A percentile compares a stretch with the other conserved stretches of the same genome.
Conservation (phyloP, 2,888 invertebrate genomes). For the Erannis defoliaria region DNA sequence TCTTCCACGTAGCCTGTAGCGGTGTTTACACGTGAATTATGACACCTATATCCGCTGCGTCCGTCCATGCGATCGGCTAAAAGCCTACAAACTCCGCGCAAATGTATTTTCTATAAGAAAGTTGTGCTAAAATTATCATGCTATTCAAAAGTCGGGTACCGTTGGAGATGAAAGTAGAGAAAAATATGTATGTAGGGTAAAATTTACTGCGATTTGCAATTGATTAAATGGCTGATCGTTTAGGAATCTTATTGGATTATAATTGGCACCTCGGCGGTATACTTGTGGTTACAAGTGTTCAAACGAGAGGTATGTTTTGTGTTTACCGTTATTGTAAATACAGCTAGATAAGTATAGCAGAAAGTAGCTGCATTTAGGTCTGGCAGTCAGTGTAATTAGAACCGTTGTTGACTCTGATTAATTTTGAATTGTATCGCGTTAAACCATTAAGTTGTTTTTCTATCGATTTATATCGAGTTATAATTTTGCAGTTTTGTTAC, state of each 20-base stretch:
- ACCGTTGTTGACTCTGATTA: not conserved
- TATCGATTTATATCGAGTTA: too few species aligned
- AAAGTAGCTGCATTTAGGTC: slow-evolving; percentile 10
- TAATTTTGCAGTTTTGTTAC: too few species aligned
- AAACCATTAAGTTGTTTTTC: too few species aligned
- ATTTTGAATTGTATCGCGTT: too few species aligned
- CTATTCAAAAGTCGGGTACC: slow-evolving; percentile 58
- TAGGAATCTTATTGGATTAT: slow-evolving; percentile 72
- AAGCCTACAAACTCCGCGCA: slow-evolving; percentile 51
- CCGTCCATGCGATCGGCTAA: slow-evolving; percentile 48
- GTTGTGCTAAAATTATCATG: slow-evolving; percentile 48
- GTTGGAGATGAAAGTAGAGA: slow-evolving; percentile 75
- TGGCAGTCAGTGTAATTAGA: not conserved
- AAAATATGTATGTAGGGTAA: slow-evolving; percentile 59
- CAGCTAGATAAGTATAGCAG: slow-evolving; percentile 13
- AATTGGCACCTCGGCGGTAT: slow-evolving; percentile 51
- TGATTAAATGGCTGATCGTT: slow-evolving; percentile 52
- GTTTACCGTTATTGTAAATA: slow-evolving; percentile 29
- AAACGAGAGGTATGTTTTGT: slow-evolving; percentile 19
- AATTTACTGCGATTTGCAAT: slow-evolving; percentile 58
- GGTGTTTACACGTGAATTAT: slow-evolving; percentile 82
- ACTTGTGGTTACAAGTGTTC: slow-evolving; percentile 31
- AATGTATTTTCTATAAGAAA: slow-evolving; percentile 60
- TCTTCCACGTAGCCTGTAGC: slow-evolving; percentile 77
- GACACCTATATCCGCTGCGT: slow-evolving; percentile 66